phyloP scores from a whole-genome alignment of 2,797 vertebrate species.

The Ctenopoma kingsleyae region DNA sequence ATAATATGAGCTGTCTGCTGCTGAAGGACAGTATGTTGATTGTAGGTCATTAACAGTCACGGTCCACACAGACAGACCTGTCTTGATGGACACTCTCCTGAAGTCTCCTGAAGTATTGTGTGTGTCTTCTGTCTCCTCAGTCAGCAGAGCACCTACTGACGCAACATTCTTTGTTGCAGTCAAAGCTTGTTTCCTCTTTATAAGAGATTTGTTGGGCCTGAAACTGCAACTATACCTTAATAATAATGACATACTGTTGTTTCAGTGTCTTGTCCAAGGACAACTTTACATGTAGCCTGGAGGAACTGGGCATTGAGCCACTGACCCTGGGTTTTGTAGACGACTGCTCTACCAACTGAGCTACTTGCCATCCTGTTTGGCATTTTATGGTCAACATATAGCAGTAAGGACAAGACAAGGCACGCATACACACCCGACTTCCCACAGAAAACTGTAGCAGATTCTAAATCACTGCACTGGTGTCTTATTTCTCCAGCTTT shows the following conservation, averaged over 20 bases:
- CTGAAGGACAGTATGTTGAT: background rate
- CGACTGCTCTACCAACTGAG: no score
- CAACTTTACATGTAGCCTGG: no score
- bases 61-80: no score
- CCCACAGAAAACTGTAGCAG: background rate
- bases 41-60: no score
- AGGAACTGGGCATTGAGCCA: no score
- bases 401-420: background rate
- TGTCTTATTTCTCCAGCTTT: background rate
- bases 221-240: background rate
- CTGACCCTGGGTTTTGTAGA: no score
- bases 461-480: background rate
- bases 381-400: background rate
- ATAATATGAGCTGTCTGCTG: background rate
- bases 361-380: no score
- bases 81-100: no score
- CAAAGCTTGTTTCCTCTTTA: background rate
- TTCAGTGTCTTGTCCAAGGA: no score
- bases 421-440: no score
- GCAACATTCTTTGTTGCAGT: background rate
- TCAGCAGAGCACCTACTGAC: background rate
- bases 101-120: no score
- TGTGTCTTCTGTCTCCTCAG: slow-evolving; percentile 11
- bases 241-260: background rate
- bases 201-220: background rate